Evolutionary conservation across 2,888 invertebrate genomes (phyloP), one percentile per base, ranked within the genome.

Genomic region (Trissonchulus latispiculum): DNA sequence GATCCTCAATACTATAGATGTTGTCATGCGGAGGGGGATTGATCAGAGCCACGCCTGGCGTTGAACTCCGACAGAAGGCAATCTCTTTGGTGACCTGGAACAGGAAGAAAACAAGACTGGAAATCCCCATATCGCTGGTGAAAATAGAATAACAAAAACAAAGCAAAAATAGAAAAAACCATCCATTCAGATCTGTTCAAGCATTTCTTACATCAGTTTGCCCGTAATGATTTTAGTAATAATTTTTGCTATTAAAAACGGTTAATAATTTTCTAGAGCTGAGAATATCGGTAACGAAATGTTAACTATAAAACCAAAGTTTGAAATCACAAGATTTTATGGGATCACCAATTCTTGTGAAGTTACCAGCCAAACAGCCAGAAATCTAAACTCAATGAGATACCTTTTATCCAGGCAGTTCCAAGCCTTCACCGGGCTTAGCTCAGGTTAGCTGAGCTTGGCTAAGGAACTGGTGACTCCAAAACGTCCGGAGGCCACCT

Each of bases 21-120:
- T 99, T 99, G 86, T 99, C 99, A 86, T 99, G 99, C 1, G 99
- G 99, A 15, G 99, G 97, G 2, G 99, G 99, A 0, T 95, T 96
- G 83, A 99, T 99, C 8, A 99, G 87, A 2, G 97, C 97, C 15
- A 99, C 97, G 1, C 95, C 95, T 0, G 97, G 88, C 1, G 99
- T 93, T 0, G 95, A 96, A 83, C 96, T 93, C 72, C 99, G 89
- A 0, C 95, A 95, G 80, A 89, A 88, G 0, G 97, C 99, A 80
- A 99, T 99, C 77, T 93, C 95, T 78, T 91, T 89, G 0, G 95
- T 92, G 36, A 97, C 94, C 89, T 94, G 89, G 80, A 89, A 59
- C n/a, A 59, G n/a, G n/a, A 59, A 23, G 18, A n/a, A n/a, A n/a
- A n/a, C n/a, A 59, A n/a, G n/a, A n/a, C n/a, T n/a, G 59, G 18